These are phyloP conservation scores for Aromia moschata DNA, from an alignment of 2,888 invertebrate species.

Conservation along the genomic window DNA sequence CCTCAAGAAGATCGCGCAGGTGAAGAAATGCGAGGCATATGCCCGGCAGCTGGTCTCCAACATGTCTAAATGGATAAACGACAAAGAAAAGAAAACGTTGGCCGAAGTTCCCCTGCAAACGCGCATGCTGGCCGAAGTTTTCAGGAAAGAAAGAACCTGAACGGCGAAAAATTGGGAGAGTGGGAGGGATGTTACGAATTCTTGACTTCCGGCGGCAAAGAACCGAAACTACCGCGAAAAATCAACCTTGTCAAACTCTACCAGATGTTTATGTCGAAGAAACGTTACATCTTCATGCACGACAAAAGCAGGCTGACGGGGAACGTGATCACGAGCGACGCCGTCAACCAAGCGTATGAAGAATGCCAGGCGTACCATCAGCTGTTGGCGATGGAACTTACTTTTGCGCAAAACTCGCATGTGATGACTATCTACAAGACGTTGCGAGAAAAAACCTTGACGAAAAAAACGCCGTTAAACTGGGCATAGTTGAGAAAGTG, in stretches of 20 bases:
- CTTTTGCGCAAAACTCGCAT: neutral
- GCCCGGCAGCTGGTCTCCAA: slow-evolving; percentile 5
- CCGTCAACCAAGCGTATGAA: neutral
- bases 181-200: slow-evolving; percentile 22
- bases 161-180: neutral
- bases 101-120: slow-evolving; percentile 24
- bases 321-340: neutral
- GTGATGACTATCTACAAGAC: no score
- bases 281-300: slow-evolving; percentile 7
- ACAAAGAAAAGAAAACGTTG: neutral
- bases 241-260: slow-evolving; percentile 17
- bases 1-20: neutral
- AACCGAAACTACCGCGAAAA: neutral
- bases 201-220: neutral
- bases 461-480: neutral
- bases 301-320: slow-evolving; percentile 1
- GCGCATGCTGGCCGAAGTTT: slow-evolving; percentile 23
- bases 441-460: no score
- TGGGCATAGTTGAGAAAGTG: slow-evolving; percentile 3
- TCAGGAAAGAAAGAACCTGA: no score
- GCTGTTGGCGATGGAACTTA: neutral
- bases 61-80: slow-evolving; percentile 13
- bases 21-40: neutral
- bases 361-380: slow-evolving; percentile 1
- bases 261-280: slow-evolving; percentile 15